phyloP scores from a whole-genome alignment of 2,888 invertebrate genomes.

The Seira ritae region DNA sequence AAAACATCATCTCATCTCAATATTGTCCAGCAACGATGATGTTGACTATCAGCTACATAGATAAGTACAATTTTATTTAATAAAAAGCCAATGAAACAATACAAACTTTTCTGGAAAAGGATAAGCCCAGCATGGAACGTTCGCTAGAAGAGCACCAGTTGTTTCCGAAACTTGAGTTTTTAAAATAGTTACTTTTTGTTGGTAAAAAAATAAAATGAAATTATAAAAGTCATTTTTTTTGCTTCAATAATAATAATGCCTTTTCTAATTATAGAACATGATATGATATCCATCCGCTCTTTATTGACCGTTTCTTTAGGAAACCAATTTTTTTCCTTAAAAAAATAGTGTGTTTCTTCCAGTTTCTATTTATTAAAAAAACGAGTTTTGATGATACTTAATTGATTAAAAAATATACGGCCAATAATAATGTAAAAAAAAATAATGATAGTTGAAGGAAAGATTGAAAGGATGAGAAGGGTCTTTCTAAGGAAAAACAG shows the following conservation, averaged over 20 bases:
- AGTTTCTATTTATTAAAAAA: background rate
- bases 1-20: background rate
- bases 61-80: background rate
- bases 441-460: constrained; percentile 28
- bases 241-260: background rate
- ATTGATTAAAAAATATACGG: constrained; percentile 17
- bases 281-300: background rate
- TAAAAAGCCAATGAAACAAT: constrained; percentile 12
- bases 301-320: constrained; percentile 33
- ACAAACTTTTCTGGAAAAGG: background rate
- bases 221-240: background rate
- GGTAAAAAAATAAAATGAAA: background rate
- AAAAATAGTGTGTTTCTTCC: constrained; percentile 1
- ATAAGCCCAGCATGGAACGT: constrained; percentile 15
- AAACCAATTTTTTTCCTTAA: background rate
- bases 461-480: background rate
- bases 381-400: constrained; percentile 17
- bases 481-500: constrained; percentile 25
- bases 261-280: constrained; percentile 19
- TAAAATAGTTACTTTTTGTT: background rate
- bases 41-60: background rate
- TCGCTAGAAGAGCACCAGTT: constrained; percentile 6
- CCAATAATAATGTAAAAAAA: constrained; percentile 20
- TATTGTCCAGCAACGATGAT: background rate
- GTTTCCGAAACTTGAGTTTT: constrained; percentile 7